Evolutionary conservation across 2,113 vertebrate species (phyloP), one percentile per base, ranked within the genome.

Genomic region (Ploceus nigricollis): DNA sequence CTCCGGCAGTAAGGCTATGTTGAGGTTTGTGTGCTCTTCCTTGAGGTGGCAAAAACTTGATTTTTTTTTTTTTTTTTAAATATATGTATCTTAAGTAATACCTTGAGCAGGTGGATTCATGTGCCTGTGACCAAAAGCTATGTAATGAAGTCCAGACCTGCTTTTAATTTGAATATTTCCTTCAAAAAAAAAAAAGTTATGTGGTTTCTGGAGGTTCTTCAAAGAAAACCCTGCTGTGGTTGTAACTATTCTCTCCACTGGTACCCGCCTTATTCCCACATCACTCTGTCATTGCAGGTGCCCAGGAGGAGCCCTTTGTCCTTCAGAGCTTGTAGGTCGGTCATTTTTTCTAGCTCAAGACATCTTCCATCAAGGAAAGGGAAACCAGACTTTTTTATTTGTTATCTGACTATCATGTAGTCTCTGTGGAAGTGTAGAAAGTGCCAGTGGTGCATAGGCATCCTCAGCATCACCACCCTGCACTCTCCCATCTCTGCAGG

Each of bases 131-230:
- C 69, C 45, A 35, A 83, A 84, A 95, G 42, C 44, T 75, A 7
- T 53, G 33, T 85, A 76, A 94, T 53, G n/a, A 91, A 82, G 77
- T 89, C 70, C 69, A 85, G 57, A 71, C 66, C 65, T 82, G 77
- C 40, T 84, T 84, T 71, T 37, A 37, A 45, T 91, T 91, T 77
- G 42, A 89, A 42, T 64, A 14, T 82, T 91, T 35, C 48, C 9
- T 72, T 75, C 22, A 2, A 23, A 56, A 87, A 89, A 51, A 57
- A 11, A 35, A 63, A 81, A 57, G 58, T n/a, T 25, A 77, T 58
- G 80, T 95, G 94, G 80, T 82, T 96, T 88, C 58, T 92, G 95
- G 93, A 95, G 6, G 8, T 64, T 96, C 84, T 94, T 97, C 94
- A 95, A 93, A 96, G 81, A 60, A 89, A 78, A 53, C 22, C 21